phyloP scores from a whole-genome alignment of 2,113 vertebrate genomes.

The Sylvia atricapilla region DNA sequence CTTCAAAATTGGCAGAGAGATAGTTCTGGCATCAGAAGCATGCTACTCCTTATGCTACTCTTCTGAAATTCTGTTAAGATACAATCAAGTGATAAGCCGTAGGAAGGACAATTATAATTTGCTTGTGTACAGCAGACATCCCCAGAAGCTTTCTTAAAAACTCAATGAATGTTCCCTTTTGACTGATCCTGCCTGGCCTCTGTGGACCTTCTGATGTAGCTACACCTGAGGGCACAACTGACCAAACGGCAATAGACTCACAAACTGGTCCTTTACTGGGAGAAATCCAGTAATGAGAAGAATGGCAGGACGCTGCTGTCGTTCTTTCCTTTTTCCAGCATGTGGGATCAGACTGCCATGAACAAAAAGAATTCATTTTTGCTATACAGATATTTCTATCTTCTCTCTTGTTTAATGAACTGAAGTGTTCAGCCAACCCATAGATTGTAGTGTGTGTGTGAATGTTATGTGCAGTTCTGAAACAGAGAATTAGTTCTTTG shows the following conservation, averaged over 20 bases:
- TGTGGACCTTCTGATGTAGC: neutral
- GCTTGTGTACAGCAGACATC: neutral
- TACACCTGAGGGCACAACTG: neutral
- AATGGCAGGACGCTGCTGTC: neutral
- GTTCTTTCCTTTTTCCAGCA: neutral
- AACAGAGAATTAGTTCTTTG: neutral
- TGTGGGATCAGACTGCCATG: neutral
- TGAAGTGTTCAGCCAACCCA: neutral
- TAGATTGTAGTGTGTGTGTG: neutral
- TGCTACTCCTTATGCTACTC: neutral
- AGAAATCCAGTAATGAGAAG: neutral
- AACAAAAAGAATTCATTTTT: neutral
- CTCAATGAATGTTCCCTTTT: rapidly evolving
- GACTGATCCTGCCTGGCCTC: neutral
- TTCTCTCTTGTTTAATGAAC: neutral
- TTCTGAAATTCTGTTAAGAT: neutral
- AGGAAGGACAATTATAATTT: neutral
- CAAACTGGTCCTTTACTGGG: neutral
- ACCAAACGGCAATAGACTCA: neutral
- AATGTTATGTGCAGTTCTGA: neutral
- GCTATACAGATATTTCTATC: neutral
- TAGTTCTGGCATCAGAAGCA: neutral
- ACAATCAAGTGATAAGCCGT: neutral
- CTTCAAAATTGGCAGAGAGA: neutral
- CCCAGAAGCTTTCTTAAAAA: neutral